These are phyloP conservation scores for Cynaeus angustus DNA, from an alignment of 2,888 invertebrate genomes.

Conservation along the genomic window DNA sequence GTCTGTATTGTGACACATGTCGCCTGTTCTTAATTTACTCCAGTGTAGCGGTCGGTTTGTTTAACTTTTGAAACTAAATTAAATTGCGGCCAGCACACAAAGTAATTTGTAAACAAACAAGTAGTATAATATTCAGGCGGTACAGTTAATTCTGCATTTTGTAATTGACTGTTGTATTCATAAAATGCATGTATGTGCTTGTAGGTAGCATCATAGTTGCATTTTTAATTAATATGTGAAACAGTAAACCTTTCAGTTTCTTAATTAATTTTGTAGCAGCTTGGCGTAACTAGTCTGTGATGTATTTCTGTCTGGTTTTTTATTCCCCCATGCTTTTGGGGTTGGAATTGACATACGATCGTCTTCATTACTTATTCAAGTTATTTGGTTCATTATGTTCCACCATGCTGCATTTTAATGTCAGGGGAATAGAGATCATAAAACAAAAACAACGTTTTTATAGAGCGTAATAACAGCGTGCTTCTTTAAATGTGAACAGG, in stretches of 20 bases:
- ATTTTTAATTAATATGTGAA: conserved; percentile 45
- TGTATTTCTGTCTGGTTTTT: conserved; percentile 21
- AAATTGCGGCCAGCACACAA: conserved; percentile 60
- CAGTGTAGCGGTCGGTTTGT: conserved; percentile 46
- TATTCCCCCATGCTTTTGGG: conserved; percentile 21
- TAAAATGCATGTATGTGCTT: conserved; percentile 20
- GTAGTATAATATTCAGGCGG: conserved; percentile 37
- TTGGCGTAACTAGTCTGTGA: conserved; percentile 5
- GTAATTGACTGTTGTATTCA: conserved; percentile 47
- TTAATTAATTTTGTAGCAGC: conserved; percentile 37
- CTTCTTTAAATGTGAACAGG: conserved; percentile 26
- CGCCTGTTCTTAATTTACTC: conserved; percentile 51
- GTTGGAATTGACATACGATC: conserved; percentile 60
- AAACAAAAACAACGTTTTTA: conserved; percentile 56
- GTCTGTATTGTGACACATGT: conserved; percentile 41
- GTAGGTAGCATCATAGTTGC: conserved; percentile 16
- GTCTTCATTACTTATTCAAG: conserved; percentile 61
- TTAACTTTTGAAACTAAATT: conserved; percentile 60
- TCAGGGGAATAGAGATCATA: conserved; percentile 52
- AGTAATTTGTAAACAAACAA: conserved; percentile 57
- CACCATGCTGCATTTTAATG: conserved; percentile 57
- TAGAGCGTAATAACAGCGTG: conserved; percentile 53
- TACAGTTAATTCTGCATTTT: conserved; percentile 44
- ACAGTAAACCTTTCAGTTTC: conserved; percentile 31
- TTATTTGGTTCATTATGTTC: conserved; percentile 59